Percentiles rank a stretch among this genome's conserved stretches.
Conservation (phyloP, 1,140 invertebrate genomes). For the Orius laevigatus region DNA sequence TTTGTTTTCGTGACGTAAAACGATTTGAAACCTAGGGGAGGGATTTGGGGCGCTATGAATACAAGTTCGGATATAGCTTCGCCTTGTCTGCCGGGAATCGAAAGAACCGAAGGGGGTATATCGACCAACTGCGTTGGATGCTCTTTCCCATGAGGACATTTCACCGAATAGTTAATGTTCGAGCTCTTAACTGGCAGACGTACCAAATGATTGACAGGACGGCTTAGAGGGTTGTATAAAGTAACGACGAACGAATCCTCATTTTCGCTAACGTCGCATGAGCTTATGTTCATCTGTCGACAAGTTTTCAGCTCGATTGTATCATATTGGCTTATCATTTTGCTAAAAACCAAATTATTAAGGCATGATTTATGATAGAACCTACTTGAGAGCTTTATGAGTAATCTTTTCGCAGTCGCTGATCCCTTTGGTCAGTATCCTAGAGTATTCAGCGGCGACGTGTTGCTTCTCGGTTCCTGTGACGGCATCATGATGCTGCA, state of each 20-base stretch:
- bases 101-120: slow-evolving; percentile 36
- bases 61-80: slow-evolving; percentile 42
- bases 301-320: slow-evolving; percentile 36
- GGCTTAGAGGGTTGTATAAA: slow-evolving; percentile 67
- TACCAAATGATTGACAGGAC: slow-evolving; percentile 42
- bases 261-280: slow-evolving; percentile 43
- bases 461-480: slow-evolving; percentile 69
- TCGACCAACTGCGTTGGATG: slow-evolving; percentile 42
- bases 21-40: slow-evolving; percentile 45
- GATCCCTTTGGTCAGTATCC: slow-evolving; percentile 42
- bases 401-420: slow-evolving; percentile 35
- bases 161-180: slow-evolving; percentile 36
- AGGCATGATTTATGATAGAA: neutral
- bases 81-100: slow-evolving; percentile 44
- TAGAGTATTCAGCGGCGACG: slow-evolving; percentile 73
- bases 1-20: slow-evolving; percentile 32
- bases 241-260: slow-evolving; percentile 45
- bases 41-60: slow-evolving; percentile 43
- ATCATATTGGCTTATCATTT: slow-evolving; percentile 16
- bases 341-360: slow-evolving; percentile 19
- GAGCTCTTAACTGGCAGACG: slow-evolving; percentile 47
- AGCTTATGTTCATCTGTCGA: slow-evolving; percentile 44
- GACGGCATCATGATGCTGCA: slow-evolving; percentile 53
- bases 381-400: slow-evolving; percentile 29
- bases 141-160: slow-evolving; percentile 32